These are phyloP conservation scores for Megalonaias nervosa DNA, from an alignment of 1,140 invertebrate genomes.

Conservation along the genomic window DNA sequence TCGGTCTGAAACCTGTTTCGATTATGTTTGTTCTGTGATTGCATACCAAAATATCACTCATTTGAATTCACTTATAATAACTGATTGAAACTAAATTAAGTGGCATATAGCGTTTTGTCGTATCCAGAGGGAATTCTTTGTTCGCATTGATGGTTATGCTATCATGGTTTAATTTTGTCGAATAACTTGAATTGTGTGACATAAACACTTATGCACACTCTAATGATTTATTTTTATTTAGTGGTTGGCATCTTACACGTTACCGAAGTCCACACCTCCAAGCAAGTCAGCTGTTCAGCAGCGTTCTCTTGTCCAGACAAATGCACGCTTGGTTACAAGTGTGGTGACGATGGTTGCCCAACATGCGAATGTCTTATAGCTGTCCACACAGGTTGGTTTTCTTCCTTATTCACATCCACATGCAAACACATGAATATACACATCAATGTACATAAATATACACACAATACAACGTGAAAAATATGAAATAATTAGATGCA, in stretches of 20 bases:
- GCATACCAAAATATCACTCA: too few relatives aligned
- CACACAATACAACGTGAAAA: too few relatives aligned
- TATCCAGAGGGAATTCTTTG: too few relatives aligned
- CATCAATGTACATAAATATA: not conserved
- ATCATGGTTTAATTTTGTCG: too few relatives aligned
- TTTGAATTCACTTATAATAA: too few relatives aligned
- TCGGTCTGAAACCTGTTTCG: too few relatives aligned
- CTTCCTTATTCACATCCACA: not conserved
- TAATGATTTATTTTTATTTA: not conserved
- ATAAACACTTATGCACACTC: too few relatives aligned
- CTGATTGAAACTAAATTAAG: too few relatives aligned
- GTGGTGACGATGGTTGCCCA: conserved; percentile 45
- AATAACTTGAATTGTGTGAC: too few relatives aligned
- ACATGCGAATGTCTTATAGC: conserved; percentile 42
- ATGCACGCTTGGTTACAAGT: conserved; percentile 47
- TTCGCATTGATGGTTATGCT: too few relatives aligned
- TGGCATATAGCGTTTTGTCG: too few relatives aligned
- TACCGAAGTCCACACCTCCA: conserved; percentile 32
- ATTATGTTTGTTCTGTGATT: too few relatives aligned
- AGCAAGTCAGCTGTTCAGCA: conserved; percentile 33
- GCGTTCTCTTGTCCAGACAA: conserved; percentile 40
- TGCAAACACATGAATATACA: not conserved
- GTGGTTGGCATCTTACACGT: conserved; percentile 39
- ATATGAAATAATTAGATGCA: not conserved
- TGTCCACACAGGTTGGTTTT: conserved; percentile 27